Evolutionary conservation across 2,797 vertebrate genomes (phyloP), one percentile per base, ranked within the genome.

Genomic region (Etheostoma perlongum): DNA sequence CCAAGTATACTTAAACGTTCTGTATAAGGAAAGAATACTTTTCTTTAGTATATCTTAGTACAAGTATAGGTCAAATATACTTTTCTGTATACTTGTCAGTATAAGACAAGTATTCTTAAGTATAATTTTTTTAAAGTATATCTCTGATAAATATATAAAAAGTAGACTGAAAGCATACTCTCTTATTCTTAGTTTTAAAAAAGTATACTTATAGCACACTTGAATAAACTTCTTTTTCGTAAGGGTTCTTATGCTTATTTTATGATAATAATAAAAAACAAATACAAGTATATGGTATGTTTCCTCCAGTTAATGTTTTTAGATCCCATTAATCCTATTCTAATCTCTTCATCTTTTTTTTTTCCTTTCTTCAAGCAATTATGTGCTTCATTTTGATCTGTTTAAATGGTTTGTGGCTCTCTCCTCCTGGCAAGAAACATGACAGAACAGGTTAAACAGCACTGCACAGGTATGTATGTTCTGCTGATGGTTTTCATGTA

Each of bases 381-480:
- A 67, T 44, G 27, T 14, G 19, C n/a, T 76, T 72, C 1, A 46
- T 36, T 52, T 55, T 23, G 19, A 60, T 57, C 23, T 54, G 63
- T 63, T 55, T 71, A 1, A 15, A 42, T 16, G 12, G n/a, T 6
- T 5, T 27, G 6, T 15, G 51, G 11, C 46, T 74, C 69, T 74
- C 2, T 27, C 36, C 7, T 61, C 1, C 25, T 68, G 42, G 44
- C 54, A 65, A 51, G 21, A 51, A 53, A 62, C 85, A 73, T 44
- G 87, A 60, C 66, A 10, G 19, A 85, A 79, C 90, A 85, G 78
- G 88, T 78, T 42, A 15, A 72, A 46, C 73, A 10, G 53, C 59
- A 16, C 16, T 0, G 27, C 1, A 1, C 54, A 3, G 60, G 36
- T 67, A 0, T 10, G 21, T 23, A 1, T n/a, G 33, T 42, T 42